These are phyloP conservation scores for Talpa occidentalis DNA, from an alignment of 2,113 vertebrate species.

Conservation along the genomic window DNA sequence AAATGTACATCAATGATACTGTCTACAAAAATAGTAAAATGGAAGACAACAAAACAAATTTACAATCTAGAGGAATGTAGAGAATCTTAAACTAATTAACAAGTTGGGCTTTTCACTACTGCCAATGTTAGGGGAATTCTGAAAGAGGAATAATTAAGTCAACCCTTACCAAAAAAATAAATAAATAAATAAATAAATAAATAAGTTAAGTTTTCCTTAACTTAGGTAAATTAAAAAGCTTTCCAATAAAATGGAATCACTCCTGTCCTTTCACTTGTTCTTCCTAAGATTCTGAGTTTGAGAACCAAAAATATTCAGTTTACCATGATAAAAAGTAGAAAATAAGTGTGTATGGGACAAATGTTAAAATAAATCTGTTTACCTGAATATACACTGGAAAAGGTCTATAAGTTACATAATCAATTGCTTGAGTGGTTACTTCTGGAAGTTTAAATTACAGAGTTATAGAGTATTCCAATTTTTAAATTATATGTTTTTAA, in stretches of 20 bases:
- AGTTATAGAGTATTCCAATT: not conserved
- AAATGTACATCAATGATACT: constrained; percentile 30
- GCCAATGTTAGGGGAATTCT: not conserved
- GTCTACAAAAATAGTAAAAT: constrained; percentile 55
- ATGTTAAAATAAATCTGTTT: constrained; percentile 27
- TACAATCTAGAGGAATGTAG: constrained; percentile 1
- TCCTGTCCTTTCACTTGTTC: not conserved
- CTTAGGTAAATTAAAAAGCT: not conserved
- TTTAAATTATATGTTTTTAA: not conserved
- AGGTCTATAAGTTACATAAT: not conserved
- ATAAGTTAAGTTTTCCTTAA: not conserved
- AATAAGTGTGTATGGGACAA: not conserved
- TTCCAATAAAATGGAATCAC: not conserved
- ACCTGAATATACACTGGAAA: constrained; percentile 31
- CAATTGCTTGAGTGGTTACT: not conserved
- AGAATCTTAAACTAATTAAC: constrained; percentile 40
- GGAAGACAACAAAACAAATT: constrained; percentile 3
- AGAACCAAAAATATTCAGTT: not conserved
- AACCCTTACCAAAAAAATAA: not conserved
- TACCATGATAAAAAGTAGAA: not conserved
- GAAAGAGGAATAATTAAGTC: not conserved
- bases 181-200: too few species aligned
- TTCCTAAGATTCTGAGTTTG: not conserved
- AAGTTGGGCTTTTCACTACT: constrained; percentile 19
- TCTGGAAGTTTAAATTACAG: not conserved